These are phyloP conservation scores for Liopterus haemorrhoidalis DNA, from an alignment of 2,888 invertebrate species.

Conservation along the genomic window DNA sequence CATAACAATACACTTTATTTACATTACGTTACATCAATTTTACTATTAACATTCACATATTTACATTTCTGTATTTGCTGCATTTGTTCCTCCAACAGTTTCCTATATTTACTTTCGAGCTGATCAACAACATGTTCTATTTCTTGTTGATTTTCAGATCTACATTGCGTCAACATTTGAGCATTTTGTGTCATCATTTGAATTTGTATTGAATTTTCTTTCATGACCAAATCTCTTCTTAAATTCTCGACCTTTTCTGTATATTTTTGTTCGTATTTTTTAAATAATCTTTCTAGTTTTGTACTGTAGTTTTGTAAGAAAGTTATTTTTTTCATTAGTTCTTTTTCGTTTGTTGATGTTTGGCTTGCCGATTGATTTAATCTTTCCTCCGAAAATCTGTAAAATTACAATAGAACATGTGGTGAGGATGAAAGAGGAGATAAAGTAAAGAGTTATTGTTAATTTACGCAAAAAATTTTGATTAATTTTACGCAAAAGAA, in stretches of 20 bases:
- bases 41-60: no score
- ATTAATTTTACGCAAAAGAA: no score
- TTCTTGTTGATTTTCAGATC: conserved; percentile 35
- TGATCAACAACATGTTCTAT: conserved; percentile 35
- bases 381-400: no score
- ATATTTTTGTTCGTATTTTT: conserved; percentile 38
- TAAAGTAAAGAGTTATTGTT: no score
- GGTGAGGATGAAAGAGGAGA: no score
- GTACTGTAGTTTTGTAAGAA: conserved; percentile 37
- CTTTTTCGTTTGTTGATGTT: no score
- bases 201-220: conserved; percentile 34
- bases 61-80: no score
- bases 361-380: no score
- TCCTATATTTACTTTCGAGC: conserved; percentile 38
- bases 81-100: conserved; percentile 33
- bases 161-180: conserved; percentile 34
- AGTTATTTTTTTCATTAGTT: conserved; percentile 15
- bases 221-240: conserved; percentile 35
- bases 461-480: no score
- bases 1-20: no score
- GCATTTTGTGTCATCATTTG: conserved; percentile 34
- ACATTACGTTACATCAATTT: no score
- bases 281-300: conserved; percentile 38
- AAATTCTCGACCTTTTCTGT: conserved; percentile 35
- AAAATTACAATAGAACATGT: no score